phyloP scores from a whole-genome alignment of 2,113 vertebrate species.

The Dissostichus mawsoni region DNA sequence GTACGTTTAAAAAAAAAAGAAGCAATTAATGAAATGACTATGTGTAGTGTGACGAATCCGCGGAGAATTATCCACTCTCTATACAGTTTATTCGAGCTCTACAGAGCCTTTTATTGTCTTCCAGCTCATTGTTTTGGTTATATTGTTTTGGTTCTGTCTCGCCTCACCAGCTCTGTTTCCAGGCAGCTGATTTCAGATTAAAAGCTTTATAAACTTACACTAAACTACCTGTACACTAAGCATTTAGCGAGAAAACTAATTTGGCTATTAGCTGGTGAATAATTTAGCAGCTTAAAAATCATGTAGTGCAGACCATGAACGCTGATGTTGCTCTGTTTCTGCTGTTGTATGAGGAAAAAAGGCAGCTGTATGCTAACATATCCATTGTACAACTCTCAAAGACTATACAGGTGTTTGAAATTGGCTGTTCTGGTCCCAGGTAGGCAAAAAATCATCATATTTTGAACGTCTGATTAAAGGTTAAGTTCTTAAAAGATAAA shows the following conservation, averaged over 20 bases:
- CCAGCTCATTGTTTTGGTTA: not conserved
- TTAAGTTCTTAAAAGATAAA: not conserved
- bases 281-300: not conserved
- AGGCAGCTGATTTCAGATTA: too few species aligned
- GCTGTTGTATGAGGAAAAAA: not conserved
- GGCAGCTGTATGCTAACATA: not conserved
- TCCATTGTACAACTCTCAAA: not conserved
- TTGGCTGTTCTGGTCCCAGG: not conserved
- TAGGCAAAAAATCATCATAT: not conserved
- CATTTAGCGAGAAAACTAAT: not conserved
- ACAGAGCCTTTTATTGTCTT: not conserved
- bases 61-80: not conserved
- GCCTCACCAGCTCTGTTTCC: not conserved
- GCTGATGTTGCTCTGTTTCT: not conserved
- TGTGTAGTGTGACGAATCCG: too few species aligned
- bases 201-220: not conserved
- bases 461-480: not conserved
- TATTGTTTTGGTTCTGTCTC: not conserved
- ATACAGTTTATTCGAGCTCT: not conserved
- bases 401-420: not conserved
- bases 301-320: not conserved
- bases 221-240: not conserved
- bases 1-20: too few species aligned
- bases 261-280: not conserved
- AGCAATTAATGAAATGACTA: not conserved